Conservation (phyloP, 2,113 vertebrate species). For the Accipiter virgatus region DNA sequence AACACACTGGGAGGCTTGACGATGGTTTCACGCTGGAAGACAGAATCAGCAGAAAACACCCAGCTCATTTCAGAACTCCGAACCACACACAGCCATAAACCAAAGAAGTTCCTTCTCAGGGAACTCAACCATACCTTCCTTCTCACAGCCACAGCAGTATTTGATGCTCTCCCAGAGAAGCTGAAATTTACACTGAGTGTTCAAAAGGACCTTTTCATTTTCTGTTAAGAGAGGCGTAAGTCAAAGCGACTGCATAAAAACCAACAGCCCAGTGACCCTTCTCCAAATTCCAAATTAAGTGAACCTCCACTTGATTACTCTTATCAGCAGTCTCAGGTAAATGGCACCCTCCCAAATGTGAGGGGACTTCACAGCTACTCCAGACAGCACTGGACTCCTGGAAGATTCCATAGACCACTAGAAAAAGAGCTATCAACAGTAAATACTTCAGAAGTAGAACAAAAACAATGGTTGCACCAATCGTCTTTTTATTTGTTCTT, state of each 20-base stretch:
- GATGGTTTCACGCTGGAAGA: not conserved
- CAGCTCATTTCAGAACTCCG: not conserved
- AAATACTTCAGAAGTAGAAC: not conserved
- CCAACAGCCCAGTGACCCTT: not conserved
- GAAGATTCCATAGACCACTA: not conserved
- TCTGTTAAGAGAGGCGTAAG: not conserved
- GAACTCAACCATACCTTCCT: not conserved
- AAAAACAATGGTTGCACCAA: not conserved
- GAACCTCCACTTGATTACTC: not conserved
- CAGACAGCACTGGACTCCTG: not conserved
- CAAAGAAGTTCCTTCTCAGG: not conserved
- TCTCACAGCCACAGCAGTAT: constrained; percentile 1
- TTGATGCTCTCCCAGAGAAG: constrained; percentile 29
- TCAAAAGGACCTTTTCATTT: constrained; percentile 34
- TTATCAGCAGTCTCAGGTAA: not conserved
- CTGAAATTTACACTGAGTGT: constrained; percentile 19
- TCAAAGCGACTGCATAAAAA: not conserved
- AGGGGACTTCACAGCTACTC: not conserved
- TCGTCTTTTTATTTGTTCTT: not conserved
- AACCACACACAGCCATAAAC: not conserved
- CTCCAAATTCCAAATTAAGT: not conserved
- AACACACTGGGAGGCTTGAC: not conserved
- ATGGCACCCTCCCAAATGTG: not conserved
- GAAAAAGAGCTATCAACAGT: not conserved
- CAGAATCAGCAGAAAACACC: not conserved